phyloP scores from a whole-genome alignment of 2,797 vertebrate species.

The Fistularia tabacaria region DNA sequence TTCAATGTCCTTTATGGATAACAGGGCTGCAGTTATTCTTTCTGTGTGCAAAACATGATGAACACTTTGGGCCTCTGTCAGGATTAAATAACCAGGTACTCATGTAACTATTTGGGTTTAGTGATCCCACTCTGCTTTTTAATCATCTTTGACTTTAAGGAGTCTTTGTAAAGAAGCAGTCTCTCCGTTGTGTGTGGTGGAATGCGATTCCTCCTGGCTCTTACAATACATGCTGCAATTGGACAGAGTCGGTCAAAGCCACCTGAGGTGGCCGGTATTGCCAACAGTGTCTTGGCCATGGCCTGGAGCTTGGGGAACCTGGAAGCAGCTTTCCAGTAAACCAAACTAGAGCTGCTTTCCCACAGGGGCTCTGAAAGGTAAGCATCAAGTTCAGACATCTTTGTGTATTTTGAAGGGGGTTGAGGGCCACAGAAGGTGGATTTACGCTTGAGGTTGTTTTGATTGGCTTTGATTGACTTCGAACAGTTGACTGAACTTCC shows the following conservation, averaged over 20 bases:
- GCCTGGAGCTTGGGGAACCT: conserved; percentile 63
- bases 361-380: conserved; percentile 68
- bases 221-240: conserved; percentile 66
- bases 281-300: conserved; percentile 66
- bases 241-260: conserved; percentile 74
- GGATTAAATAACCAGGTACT: too few relatives aligned
- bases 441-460: conserved; percentile 60
- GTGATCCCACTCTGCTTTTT: conserved; percentile 25
- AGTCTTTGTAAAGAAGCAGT: conserved; percentile 73
- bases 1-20: too few relatives aligned
- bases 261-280: conserved; percentile 69
- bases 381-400: conserved; percentile 56
- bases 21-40: too few relatives aligned
- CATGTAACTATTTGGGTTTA: conserved; percentile 25
- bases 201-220: conserved; percentile 68
- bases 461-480: background rate
- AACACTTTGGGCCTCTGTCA: too few relatives aligned
- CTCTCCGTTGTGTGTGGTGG: conserved; percentile 74
- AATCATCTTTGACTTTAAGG: conserved; percentile 33
- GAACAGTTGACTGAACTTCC: conserved; percentile 18
- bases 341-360: conserved; percentile 42
- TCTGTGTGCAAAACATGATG: too few relatives aligned
- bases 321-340: conserved; percentile 67
- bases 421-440: conserved; percentile 51
- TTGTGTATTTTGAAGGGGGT: conserved; percentile 50